Conservation (phyloP, 2,888 invertebrate species). For the Alitta virens region DNA sequence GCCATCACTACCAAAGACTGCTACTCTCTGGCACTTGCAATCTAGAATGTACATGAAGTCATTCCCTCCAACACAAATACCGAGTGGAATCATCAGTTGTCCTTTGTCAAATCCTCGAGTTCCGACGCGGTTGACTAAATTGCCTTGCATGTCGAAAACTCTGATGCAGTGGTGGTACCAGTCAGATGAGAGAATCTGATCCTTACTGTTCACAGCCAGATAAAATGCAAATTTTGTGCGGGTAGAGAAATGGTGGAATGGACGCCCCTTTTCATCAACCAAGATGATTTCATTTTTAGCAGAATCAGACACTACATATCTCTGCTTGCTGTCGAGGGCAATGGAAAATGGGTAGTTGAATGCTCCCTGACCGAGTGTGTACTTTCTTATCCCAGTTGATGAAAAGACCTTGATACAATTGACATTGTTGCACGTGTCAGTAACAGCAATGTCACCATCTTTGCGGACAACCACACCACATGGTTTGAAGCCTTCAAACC, state of each 20-base stretch:
- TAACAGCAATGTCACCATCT: constrained; percentile 21
- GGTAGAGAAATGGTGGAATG: constrained; percentile 9
- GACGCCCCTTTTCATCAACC: constrained; percentile 2
- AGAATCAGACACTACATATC: constrained; percentile 17
- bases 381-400: background rate
- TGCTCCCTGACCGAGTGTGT: constrained; percentile 4
- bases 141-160: constrained; percentile 11
- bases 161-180: constrained; percentile 21
- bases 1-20: constrained; percentile 12
- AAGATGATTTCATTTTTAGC: constrained; percentile 13
- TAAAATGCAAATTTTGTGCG: constrained; percentile 21
- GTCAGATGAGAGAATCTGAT: constrained; percentile 20
- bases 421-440: constrained; percentile 9
- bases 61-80: constrained; percentile 3
- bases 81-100: constrained; percentile 20
- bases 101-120: constrained; percentile 8
- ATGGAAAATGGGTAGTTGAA: constrained; percentile 22
- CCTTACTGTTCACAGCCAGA: constrained; percentile 10
- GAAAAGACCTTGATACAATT: constrained; percentile 17
- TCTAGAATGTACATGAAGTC: constrained; percentile 16
- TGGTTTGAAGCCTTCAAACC: constrained; percentile 14
- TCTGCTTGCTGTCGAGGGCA: constrained; percentile 12
- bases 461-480: constrained; percentile 14
- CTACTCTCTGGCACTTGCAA: constrained; percentile 17
- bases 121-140: constrained; percentile 13